Evolutionary conservation across 2,888 invertebrate genomes (phyloP).

Genomic region (Bembecia ichneumoniformis): DNA sequence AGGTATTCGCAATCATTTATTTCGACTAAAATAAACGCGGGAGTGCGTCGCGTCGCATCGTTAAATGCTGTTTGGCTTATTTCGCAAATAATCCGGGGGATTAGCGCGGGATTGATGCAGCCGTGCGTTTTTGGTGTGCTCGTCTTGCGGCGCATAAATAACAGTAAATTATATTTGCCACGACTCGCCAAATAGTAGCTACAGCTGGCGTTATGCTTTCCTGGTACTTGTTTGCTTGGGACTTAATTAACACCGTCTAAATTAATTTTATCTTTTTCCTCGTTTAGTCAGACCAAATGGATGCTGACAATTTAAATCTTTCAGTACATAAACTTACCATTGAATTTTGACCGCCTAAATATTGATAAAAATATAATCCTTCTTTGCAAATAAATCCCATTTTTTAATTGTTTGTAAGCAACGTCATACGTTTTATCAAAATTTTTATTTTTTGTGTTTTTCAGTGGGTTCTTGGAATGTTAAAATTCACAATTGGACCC

Average conservation of each 20-base stretch:
- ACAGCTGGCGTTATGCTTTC: conserved; percentile 28
- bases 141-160: conserved; percentile 45
- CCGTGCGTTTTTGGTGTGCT: conserved; percentile 37
- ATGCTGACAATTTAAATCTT: neutral
- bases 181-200: conserved; percentile 33
- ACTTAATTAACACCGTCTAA: conserved; percentile 29
- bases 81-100: conserved; percentile 47
- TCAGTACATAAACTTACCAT: neutral
- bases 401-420: no score
- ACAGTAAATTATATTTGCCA: conserved; percentile 26
- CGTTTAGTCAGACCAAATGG: neutral
- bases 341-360: no score
- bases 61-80: conserved; percentile 53
- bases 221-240: conserved; percentile 25
- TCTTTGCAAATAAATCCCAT: no score
- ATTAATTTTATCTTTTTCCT: neutral
- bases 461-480: no score
- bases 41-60: conserved; percentile 28
- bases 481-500: no score
- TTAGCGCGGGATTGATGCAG: conserved; percentile 53
- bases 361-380: no score
- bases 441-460: no score
- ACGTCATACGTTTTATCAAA: no score
- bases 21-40: conserved; percentile 37
- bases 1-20: conserved; percentile 38